Base-by-base conservation (phyloP, 2,797 vertebrate species). In the Parotocinclus haroldoi region DNA sequence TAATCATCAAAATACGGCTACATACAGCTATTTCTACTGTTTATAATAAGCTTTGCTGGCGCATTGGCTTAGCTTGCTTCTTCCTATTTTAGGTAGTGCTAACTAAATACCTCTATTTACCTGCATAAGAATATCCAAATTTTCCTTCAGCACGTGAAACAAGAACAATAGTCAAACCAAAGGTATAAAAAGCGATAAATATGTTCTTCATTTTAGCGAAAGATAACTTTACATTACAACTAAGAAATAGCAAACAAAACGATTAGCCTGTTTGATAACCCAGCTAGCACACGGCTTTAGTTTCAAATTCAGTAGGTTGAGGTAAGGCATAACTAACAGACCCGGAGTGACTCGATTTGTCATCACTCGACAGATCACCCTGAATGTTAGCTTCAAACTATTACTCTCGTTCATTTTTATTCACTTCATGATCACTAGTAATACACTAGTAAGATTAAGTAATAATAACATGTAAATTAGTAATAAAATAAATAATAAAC, bases 251-350 rank as follows among this genome's bases (percentile, higher is more conserved):
- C 10, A 10, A 36, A 18, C 12, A 17, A 63, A 39, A 18, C 0
- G n/a, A 9, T 39, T 5, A 16, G 6, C 54, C 3, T 58, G 45
- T 46, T 58, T 46, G 39, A 37, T 70, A 71, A 50, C 38, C 51
- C 40, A 8, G 37, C 19, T 39, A 69, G 58, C 69, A 39, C 44
- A 51, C 19, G 17, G 17, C 59, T 69, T 64, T n/a, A 62, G 16
- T 81, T 81, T 81, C 67, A 81, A 76, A 81, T 73, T 75, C 69
- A 39, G 73, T 66, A 71, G 50, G 17, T 6, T 62, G 51, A 17
- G 1, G 6, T 16, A 50, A 81, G 80, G 57, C 80, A 36, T 62
- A n/a, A 73, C 52, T 59, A 80, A 62, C 37, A 9, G 58, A 67
- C 4, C 13, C 57, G 56, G 70, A 73, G 38, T 13, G 13, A 1